These are phyloP conservation scores for Nyleta sp. DNA, from an alignment of 2,888 invertebrate species.

Conservation along the genomic window DNA sequence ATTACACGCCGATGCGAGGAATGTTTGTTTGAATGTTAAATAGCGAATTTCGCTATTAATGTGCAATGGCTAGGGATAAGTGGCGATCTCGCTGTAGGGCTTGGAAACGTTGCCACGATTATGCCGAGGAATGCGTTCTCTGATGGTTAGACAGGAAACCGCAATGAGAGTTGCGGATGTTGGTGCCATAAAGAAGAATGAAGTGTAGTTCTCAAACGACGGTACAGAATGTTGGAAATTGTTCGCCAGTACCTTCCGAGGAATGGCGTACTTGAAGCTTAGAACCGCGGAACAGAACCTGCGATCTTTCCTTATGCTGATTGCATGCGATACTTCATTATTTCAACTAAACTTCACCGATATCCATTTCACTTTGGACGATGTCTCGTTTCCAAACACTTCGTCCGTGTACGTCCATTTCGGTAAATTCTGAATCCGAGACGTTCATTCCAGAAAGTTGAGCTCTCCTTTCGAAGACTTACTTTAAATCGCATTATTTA, in stretches of 20 bases:
- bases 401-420: neutral
- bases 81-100: constrained; percentile 30
- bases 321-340: neutral
- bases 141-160: constrained; percentile 55
- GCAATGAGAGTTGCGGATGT: constrained; percentile 55
- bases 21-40: constrained; percentile 44
- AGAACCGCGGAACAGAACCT: no score
- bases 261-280: constrained; percentile 1
- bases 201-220: constrained; percentile 22
- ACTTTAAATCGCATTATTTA: no score
- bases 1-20: constrained; percentile 30
- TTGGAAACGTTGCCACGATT: constrained; percentile 28
- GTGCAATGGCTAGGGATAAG: neutral
- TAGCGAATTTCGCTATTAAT: constrained; percentile 28
- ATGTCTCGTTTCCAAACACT: constrained; percentile 4
- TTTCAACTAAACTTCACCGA: neutral
- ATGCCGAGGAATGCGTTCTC: constrained; percentile 33
- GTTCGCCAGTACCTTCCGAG: constrained; percentile 19
- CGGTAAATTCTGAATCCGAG: neutral
- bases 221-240: constrained; percentile 23
- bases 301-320: no score
- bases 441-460: no score
- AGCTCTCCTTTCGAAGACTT: no score
- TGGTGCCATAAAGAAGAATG: constrained; percentile 37
- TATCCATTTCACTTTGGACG: neutral